Conservation (phyloP, 2,113 vertebrate genomes). For the Cynoglossus semilaevis region DNA sequence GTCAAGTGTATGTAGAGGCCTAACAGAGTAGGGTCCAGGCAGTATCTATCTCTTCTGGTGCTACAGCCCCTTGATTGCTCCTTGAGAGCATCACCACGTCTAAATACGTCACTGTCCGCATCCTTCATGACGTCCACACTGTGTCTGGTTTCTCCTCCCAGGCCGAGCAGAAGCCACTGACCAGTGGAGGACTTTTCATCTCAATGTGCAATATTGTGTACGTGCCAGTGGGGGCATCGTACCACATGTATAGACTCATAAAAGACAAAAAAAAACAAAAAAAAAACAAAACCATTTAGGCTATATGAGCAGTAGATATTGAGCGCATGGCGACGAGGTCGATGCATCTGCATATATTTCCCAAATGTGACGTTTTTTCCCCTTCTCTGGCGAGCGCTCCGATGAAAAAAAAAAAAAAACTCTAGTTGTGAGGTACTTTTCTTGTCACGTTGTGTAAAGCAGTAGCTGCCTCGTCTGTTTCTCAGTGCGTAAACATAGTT, state of each 20-base stretch:
- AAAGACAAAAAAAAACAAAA: slow-evolving; percentile 49
- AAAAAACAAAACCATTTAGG: slow-evolving; percentile 59
- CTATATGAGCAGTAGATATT: slow-evolving; percentile 67
- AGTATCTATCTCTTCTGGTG: slow-evolving; percentile 76
- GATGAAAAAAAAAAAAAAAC: slow-evolving; percentile 45
- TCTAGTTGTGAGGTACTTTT: slow-evolving; percentile 49
- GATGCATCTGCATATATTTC: slow-evolving; percentile 62
- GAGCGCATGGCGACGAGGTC: slow-evolving; percentile 65
- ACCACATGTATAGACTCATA: slow-evolving; percentile 68
- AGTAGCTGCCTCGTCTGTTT: slow-evolving; percentile 58
- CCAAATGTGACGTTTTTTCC: slow-evolving; percentile 67
- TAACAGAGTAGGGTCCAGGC: slow-evolving; percentile 55
- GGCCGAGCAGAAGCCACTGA: slow-evolving; percentile 48
- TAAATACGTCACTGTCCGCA: slow-evolving; percentile 56
- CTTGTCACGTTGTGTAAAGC: slow-evolving; percentile 58
- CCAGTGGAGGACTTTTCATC: slow-evolving; percentile 64
- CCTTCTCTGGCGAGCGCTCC: slow-evolving; percentile 42
- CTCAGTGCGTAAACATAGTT: slow-evolving; percentile 51
- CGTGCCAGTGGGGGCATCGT: slow-evolving; percentile 69
- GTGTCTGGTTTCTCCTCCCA: slow-evolving; percentile 54
- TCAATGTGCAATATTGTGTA: slow-evolving; percentile 79
- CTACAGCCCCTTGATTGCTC: slow-evolving; percentile 69
- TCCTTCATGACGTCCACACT: slow-evolving; percentile 52
- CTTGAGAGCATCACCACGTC: slow-evolving; percentile 60
- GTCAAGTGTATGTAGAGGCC: slow-evolving; percentile 61